Base-by-base conservation (phyloP, 2,113 vertebrate species). In the Formicarius rufipectus region DNA sequence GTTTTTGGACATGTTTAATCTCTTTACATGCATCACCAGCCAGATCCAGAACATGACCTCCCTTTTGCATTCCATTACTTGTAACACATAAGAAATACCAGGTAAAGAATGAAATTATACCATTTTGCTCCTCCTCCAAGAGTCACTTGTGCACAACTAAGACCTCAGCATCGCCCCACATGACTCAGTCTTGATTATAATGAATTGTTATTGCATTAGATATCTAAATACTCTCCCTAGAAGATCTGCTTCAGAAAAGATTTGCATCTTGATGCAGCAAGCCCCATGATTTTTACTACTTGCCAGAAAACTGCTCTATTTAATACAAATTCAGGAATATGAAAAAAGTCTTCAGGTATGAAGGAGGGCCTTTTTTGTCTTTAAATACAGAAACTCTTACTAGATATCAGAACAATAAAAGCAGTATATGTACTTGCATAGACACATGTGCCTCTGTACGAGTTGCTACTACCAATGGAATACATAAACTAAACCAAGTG, bases 401-500 rank as follows among this genome's bases (percentile, higher is more conserved):
- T 45, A 83, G 14, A 40, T 30, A 84, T 18, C 42, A 9, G 88
- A 62, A 72, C 67, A 80, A 52, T 58, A 87, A 87, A 91, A 66
- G 15, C 35, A 67, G 24, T n/a, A 42, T 18, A 27, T 49, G 33
- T n/a, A 44, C 42, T 78, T 80, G 23, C 49, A 84, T 76, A 67
- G 55, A 93, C 60, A 55, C 17, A 59, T 10, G 8, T 44, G 25
- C 30, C 82, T 37, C 91, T 93, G 28, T 35, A 89, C 39, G 37
- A 95, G 78, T 62, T 76, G 66, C 77, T 77, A 5, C 35, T 40
- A 27, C 42, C 21, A 23, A 24, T 82, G 39, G 59, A 37, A 91
- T 72, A 90, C 39, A 53, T 47, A 71, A 96, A 93, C 73, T 87
- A 35, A 93, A 56, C 55, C 77, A 97, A 91, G 68, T 84, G 35